phyloP scores from a whole-genome alignment of 2,797 vertebrate species.

The Fringilla coelebs region DNA sequence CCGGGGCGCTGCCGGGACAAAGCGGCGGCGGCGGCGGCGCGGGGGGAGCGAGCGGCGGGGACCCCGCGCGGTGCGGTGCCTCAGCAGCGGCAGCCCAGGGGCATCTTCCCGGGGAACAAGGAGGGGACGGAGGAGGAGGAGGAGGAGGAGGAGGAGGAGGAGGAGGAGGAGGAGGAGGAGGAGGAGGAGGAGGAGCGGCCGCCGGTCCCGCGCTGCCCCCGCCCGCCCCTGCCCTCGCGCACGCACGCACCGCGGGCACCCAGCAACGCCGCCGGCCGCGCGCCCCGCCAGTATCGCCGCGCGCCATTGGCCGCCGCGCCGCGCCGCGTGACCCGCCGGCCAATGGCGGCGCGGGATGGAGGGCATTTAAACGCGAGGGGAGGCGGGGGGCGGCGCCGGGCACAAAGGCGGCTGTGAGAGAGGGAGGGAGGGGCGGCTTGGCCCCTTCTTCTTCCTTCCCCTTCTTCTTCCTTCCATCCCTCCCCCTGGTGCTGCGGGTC shows the following conservation, averaged over 20 bases:
- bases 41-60: background rate
- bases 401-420: background rate
- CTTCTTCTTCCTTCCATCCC: no score
- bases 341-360: slow-evolving; percentile 44
- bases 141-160: background rate
- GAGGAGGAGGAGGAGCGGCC: background rate
- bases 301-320: slow-evolving; percentile 55
- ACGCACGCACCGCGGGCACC: slow-evolving; percentile 53
- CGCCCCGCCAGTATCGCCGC: slow-evolving; percentile 74
- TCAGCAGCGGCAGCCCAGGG: slow-evolving; percentile 54
- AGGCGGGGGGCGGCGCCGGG: background rate
- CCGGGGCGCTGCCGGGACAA: slow-evolving; percentile 54
- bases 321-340: slow-evolving; percentile 12
- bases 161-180: no score
- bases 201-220: background rate
- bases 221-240: slow-evolving; percentile 23
- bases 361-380: slow-evolving; percentile 8
- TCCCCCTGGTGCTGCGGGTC: no score
- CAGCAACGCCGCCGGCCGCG: slow-evolving; percentile 67
- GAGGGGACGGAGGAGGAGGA: background rate
- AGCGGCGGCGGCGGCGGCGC: background rate
- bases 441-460: background rate
- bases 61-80: background rate
- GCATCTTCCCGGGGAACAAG: slow-evolving; percentile 46
- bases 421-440: background rate